Evolutionary conservation across 2,797 vertebrate genomes (phyloP), one percentile per base, ranked within the genome.

Genomic region (Balearica regulorum): DNA sequence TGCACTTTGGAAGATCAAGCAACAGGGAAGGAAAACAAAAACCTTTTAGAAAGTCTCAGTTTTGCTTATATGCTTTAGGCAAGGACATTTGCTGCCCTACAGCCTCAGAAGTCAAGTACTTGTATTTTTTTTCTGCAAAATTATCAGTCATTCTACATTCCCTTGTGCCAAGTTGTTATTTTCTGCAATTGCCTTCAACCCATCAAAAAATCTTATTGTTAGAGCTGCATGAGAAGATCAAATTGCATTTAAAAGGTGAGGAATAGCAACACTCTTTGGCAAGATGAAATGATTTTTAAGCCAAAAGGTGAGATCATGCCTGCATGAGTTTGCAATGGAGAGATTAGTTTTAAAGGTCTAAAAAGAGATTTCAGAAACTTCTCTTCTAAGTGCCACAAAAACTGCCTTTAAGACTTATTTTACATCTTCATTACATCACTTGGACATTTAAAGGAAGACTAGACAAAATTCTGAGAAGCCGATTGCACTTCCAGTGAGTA

Each of bases 221-320:
- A 68, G 57, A 93, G 41, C 41, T 80, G 44, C 77, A 79, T 29
- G 76, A 94, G 85, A 90, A 91, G 66, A 97, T 64, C 44, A 78
- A 87, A 93, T 93, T 83, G 28, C n/a, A 91, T 83, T 91, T 95
- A 86, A 89, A 91, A 96, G 44, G 91, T 93, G 80, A 96, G 68
- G 90, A 96, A 94, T 33, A 81, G 57, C 37, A 96, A 90, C 37
- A 70, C 19, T 87, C 11, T 86, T 94, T 96, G 93, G 83, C 87
- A 48, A 94, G 60, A 78, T 76, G 54, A 76, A 91, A 89, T 49
- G 14, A 68, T 57, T 95, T 90, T 88, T 73, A 95, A 97, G 94
- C 89, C 96, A 97, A 95, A 94, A 96, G 90, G 87, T 90, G 96
- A 93, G 53, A 82, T 94, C 69, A 83, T 89, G 70, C 57, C 87